Percentiles rank a stretch among this genome's conserved stretches.
These are phyloP conservation scores for Palythoa heliodiscus DNA, from an alignment of 92 coral and sea anemone genomes.

Conservation along the genomic window DNA sequence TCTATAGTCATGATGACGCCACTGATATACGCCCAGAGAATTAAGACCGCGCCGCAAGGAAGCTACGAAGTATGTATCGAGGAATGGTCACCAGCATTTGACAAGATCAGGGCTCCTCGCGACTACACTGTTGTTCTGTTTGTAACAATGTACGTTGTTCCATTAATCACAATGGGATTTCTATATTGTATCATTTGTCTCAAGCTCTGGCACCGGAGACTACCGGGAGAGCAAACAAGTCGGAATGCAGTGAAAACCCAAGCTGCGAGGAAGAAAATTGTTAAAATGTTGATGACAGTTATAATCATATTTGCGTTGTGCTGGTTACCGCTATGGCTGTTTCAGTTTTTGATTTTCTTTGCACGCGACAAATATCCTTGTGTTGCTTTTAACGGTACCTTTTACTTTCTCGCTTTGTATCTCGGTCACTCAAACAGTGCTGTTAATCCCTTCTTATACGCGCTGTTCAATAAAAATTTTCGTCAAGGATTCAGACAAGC, in stretches of 20 bases:
- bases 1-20: conserved; percentile 77
- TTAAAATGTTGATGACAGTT: conserved; percentile 79
- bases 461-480: conserved; percentile 75
- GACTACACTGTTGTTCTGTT: conserved; percentile 80
- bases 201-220: conserved; percentile 74
- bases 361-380: conserved; percentile 58
- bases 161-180: conserved; percentile 70
- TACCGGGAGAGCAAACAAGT: conserved; percentile 66
- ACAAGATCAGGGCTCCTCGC: conserved; percentile 56
- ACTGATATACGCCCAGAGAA: conserved; percentile 73
- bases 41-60: conserved; percentile 18
- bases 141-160: conserved; percentile 65
- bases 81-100: conserved; percentile 78
- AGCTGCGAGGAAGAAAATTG: conserved; percentile 69
- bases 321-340: conserved; percentile 79
- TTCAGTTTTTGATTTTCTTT: conserved; percentile 68
- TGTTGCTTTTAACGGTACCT: conserved; percentile 51
- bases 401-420: conserved; percentile 74
- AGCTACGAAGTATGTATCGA: conserved; percentile 69
- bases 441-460: conserved; percentile 76
- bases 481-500: conserved; percentile 79
- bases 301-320: conserved; percentile 68
- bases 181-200: conserved; percentile 69
- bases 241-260: conserved; percentile 52
- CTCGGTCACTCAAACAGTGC: conserved; percentile 86